phyloP scores from a whole-genome alignment of 1,140 invertebrate species.

The Eumaeus atala region DNA sequence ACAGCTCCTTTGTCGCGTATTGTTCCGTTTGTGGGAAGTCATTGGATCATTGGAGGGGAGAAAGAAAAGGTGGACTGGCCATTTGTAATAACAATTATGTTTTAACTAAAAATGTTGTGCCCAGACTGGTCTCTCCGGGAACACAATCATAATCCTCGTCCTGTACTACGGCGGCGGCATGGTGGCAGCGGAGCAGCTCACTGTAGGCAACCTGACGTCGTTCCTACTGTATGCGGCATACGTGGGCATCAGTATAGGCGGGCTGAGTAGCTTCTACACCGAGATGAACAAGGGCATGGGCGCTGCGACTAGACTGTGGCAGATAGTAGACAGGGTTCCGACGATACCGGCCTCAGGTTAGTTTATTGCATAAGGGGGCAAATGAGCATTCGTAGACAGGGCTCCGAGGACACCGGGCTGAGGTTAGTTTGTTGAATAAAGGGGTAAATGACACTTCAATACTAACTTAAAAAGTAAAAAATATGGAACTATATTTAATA shows the following conservation, averaged over 20 bases:
- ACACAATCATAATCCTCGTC: conserved; percentile 92
- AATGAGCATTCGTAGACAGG: no score
- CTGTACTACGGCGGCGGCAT: conserved; percentile 94
- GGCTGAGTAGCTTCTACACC: conserved; percentile 92
- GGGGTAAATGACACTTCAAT: no score
- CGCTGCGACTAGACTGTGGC: conserved; percentile 90
- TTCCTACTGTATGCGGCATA: conserved; percentile 96
- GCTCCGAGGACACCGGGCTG: no score
- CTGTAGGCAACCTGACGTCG: conserved; percentile 91
- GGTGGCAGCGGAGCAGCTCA: conserved; percentile 87
- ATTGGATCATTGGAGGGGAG: no score
- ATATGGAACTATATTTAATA: no score
- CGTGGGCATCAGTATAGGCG: conserved; percentile 90
- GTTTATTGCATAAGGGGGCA: not conserved
- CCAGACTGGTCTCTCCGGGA: conserved; percentile 94
- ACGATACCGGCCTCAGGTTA: conserved; percentile 80
- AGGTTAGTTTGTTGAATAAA: no score
- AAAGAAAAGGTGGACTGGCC: no score
- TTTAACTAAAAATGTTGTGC: conserved; percentile 39
- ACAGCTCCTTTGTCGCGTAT: no score
- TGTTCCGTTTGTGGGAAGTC: no score
- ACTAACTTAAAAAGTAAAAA: no score
- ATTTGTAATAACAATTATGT: no score
- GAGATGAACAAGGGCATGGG: conserved; percentile 95
- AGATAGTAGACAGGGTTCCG: conserved; percentile 89